Conservation (phyloP, 2,113 vertebrate genomes). For the Vulpes ferrilata region DNA sequence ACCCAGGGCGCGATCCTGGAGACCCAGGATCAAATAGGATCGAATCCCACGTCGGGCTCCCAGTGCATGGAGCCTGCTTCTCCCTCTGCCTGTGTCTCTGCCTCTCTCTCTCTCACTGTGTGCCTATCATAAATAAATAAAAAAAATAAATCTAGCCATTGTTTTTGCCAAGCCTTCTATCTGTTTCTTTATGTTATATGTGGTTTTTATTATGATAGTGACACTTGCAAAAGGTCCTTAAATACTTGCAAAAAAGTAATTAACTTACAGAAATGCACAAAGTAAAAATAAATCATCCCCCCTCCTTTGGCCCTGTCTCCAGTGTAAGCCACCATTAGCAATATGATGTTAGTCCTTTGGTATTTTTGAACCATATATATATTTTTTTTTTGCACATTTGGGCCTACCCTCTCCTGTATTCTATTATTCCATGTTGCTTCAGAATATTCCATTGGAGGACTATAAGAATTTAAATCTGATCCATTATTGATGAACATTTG, state of each 20-base stretch:
- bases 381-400: not conserved
- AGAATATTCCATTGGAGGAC: not conserved
- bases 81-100: no score
- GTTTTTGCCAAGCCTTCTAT: constrained; percentile 3
- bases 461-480: not conserved
- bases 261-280: not conserved
- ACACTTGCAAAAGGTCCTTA: not conserved
- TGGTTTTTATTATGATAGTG: not conserved
- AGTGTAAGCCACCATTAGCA: not conserved
- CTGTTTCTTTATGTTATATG: not conserved
- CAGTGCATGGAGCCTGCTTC: no score
- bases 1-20: no score
- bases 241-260: not conserved
- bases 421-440: not conserved
- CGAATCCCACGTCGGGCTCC: no score
- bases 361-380: not conserved
- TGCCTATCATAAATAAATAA: no score
- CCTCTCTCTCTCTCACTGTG: no score
- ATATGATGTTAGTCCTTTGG: not conserved
- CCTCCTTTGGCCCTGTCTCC: not conserved
- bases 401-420: not conserved
- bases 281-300: not conserved
- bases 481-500: not conserved
- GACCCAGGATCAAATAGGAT: no score
- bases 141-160: not conserved